phyloP scores from a whole-genome alignment of 2,888 invertebrate species.

The Apamea crenata region DNA sequence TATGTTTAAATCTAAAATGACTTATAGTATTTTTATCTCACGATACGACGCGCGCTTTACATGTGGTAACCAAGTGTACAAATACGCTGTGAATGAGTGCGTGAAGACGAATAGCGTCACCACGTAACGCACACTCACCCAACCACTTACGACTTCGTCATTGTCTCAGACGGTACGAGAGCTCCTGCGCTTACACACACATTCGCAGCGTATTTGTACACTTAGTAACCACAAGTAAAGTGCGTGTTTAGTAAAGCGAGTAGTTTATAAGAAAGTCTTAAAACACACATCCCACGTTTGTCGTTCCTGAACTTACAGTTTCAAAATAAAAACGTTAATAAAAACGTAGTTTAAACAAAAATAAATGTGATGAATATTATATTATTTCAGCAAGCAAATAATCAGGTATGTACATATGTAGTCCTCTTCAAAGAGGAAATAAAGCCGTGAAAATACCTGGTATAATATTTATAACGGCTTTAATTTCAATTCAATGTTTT shows the following conservation, averaged over 20 bases:
- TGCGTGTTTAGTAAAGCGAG: no score
- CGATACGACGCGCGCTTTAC: not conserved
- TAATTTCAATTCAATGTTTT: not conserved
- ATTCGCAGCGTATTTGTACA: not conserved
- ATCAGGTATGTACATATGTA: not conserved
- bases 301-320: not conserved
- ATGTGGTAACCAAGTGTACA: not conserved
- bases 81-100: not conserved
- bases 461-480: not conserved
- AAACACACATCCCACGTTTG: not conserved
- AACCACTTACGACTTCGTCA: not conserved
- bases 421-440: not conserved
- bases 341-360: not conserved
- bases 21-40: not conserved
- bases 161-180: not conserved
- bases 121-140: not conserved
- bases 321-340: not conserved
- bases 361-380: not conserved
- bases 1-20: not conserved
- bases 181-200: not conserved
- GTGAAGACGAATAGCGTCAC: not conserved
- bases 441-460: not conserved
- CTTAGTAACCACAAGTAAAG: slow-evolving; percentile 1
- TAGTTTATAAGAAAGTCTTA: no score
- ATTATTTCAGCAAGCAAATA: not conserved